A percentile compares a stretch with the other conserved stretches of the same genome.
Conservation (phyloP, 2,113 vertebrate genomes). For the Oreochromis niloticus region DNA sequence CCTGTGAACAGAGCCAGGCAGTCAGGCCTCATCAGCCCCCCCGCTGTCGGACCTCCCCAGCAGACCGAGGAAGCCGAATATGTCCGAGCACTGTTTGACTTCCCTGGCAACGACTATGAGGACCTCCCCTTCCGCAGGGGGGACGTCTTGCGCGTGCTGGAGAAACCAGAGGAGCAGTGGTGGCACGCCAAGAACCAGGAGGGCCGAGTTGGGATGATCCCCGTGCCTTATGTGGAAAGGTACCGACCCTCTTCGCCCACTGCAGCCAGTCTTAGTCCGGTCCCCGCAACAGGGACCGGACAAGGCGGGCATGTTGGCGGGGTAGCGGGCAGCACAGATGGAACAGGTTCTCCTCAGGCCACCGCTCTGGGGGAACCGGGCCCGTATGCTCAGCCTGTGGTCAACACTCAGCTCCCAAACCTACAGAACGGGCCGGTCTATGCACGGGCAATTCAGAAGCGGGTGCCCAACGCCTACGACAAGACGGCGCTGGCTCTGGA, state of each 20-base stretch:
- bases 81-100: constrained; percentile 95
- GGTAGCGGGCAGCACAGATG: constrained; percentile 77
- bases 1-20: constrained; percentile 84
- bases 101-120: constrained; percentile 95
- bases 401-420: constrained; percentile 89
- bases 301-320: not conserved
- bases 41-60: constrained; percentile 57
- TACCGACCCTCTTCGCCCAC: constrained; percentile 87
- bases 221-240: constrained; percentile 96
- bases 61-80: constrained; percentile 85
- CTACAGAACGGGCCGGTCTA: constrained; percentile 97
- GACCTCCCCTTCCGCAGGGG: constrained; percentile 97
- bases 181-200: constrained; percentile 94
- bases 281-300: not conserved
- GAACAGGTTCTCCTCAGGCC: constrained; percentile 66
- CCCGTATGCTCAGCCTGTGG: constrained; percentile 91
- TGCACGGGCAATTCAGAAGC: constrained; percentile 96
- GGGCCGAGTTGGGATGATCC: constrained; percentile 94
- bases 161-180: constrained; percentile 99
- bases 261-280: not conserved
- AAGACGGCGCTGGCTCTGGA: constrained; percentile 98
- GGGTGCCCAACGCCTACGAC: constrained; percentile 99
- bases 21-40: constrained; percentile 53
- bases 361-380: constrained; percentile 86
- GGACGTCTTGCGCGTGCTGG: constrained; percentile 89